Evolutionary conservation across 2,888 invertebrate genomes (phyloP).

Genomic region (Ectemnius lituratus): DNA sequence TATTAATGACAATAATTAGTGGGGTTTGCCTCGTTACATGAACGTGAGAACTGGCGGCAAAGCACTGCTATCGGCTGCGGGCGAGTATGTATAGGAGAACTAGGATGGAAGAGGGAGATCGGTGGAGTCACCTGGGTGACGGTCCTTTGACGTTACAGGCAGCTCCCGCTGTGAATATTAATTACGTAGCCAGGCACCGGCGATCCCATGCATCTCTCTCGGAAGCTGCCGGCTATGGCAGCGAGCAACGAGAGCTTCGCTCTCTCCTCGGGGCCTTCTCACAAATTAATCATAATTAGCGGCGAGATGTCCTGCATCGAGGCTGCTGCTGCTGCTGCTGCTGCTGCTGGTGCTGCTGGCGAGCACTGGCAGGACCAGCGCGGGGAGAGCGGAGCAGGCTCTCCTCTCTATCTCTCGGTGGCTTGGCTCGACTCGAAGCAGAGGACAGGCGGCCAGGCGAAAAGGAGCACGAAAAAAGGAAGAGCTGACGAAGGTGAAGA

Average conservation of each 20-base stretch:
- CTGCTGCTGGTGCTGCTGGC: slow-evolving; percentile 30
- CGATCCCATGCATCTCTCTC: slow-evolving; percentile 36
- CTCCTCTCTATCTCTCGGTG: neutral
- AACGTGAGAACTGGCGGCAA: slow-evolving; percentile 11
- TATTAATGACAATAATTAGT: slow-evolving; percentile 21
- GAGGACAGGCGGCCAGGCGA: slow-evolving; percentile 3
- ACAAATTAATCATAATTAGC: slow-evolving; percentile 75
- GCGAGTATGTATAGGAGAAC: slow-evolving; percentile 13
- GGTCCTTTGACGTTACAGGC: slow-evolving; percentile 59
- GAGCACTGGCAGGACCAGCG: neutral
- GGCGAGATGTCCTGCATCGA: slow-evolving; percentile 67
- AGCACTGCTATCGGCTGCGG: slow-evolving; percentile 2
- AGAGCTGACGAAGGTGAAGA: slow-evolving; percentile 35
- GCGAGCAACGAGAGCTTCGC: slow-evolving; percentile 36
- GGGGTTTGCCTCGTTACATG: slow-evolving; percentile 9
- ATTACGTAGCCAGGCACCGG: slow-evolving; percentile 62
- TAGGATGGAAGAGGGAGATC: slow-evolving; percentile 39
- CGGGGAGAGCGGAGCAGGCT: neutral
- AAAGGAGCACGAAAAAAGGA: slow-evolving; percentile 8
- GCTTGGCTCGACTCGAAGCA: neutral
- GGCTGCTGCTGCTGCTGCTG: slow-evolving; percentile 28
- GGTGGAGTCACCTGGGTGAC: slow-evolving; percentile 65
- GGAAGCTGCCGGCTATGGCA: slow-evolving; percentile 51
- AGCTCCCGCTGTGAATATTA: slow-evolving; percentile 73
- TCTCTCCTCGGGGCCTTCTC: slow-evolving; percentile 41